Base-by-base conservation (phyloP, 2,113 vertebrate species). In the Microtus richardsoni region DNA sequence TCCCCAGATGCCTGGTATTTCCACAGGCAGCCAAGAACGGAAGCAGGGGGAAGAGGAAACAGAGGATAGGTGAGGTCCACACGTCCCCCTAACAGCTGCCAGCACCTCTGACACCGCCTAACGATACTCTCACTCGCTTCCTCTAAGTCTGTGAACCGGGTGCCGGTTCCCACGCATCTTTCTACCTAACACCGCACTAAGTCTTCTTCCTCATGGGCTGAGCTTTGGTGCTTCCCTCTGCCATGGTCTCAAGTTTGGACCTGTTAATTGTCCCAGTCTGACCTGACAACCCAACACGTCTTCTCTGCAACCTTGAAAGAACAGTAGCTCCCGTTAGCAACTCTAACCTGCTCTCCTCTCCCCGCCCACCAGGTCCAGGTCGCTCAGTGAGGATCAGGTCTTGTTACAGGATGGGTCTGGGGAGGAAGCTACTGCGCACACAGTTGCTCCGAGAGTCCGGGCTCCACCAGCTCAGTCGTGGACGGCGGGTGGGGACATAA, bases 1-100 rank as follows among this genome's bases (percentile, higher is more conserved):
- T 84, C 89, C 80, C 93, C 77, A 92, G 77, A 54, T 64, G 95
- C 95, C 78, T 93, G 96, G n/a, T 97, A 74, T 98, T 95, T 97
- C 92, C 92, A 77, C 94, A 97, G 97, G 94, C 97, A 91, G 54
- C 74, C 97, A 91, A 88, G 97, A 93, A 44, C 73, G 5, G 62
- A 92, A 95, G 92, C 88, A 87, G 92, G 91, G 96, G 82, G 78
- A 91, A 36, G 92, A 87, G 70, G 95, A 96, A 73, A 62, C 88
- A 73, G 74, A 97, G 74, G 95, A 13, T 93, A 97, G 97, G 97
- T 97, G 97, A 98, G 97, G 95, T 85, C 83, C 71, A 33, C 52
- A 33, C 54, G 70, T 64, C n/a, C 88, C n/a, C 83, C 52, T 80
- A 24, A 88, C 39, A 82, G 47, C 49, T 79, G 64, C 73, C n/a